Evolutionary conservation across 2,797 vertebrate species (phyloP).

Genomic region (Siniperca undulata): DNA sequence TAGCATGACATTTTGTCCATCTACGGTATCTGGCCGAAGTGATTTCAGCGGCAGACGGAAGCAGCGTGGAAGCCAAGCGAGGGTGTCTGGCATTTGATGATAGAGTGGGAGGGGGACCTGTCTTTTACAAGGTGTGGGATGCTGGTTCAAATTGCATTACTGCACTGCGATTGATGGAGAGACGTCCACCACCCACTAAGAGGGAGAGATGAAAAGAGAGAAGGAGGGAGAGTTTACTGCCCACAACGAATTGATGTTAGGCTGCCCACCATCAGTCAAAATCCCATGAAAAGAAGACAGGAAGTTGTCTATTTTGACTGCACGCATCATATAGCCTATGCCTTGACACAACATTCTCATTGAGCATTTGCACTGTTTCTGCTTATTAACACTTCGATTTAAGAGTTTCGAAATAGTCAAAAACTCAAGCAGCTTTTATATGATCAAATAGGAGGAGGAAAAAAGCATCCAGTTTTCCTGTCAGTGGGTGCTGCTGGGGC

Average conservation of each 20-base stretch:
- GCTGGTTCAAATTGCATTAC: conserved; percentile 59
- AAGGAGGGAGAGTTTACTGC: conserved; percentile 29
- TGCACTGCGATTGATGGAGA: conserved; percentile 55
- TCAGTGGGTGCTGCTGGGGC: conserved; percentile 49
- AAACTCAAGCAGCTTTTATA: conserved; percentile 13
- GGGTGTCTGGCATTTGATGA: conserved; percentile 50
- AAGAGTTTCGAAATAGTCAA: conserved; percentile 6
- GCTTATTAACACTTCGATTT: conserved; percentile 1
- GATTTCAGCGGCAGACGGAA: conserved; percentile 31
- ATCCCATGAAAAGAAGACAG: conserved; percentile 14
- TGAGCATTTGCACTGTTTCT: conserved; percentile 16
- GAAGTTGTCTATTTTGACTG: conserved; percentile 17
- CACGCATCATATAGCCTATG: no score
- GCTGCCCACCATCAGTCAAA: conserved; percentile 30
- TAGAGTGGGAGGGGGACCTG: conserved; percentile 26
- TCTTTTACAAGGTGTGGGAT: conserved; percentile 61
- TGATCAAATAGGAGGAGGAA: conserved; percentile 40
- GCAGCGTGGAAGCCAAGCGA: conserved; percentile 33
- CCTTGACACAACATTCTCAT: not conserved
- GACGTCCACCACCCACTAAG: conserved; percentile 49
- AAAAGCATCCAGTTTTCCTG: conserved; percentile 43
- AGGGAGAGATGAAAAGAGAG: conserved; percentile 36
- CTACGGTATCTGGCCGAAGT: conserved; percentile 32
- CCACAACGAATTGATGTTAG: conserved; percentile 33
- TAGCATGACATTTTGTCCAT: conserved; percentile 36